These are phyloP conservation scores for Heliocidaris tuberculata DNA, from an alignment of 35 echinoderm and acorn worm genomes.

Conservation along the genomic window DNA sequence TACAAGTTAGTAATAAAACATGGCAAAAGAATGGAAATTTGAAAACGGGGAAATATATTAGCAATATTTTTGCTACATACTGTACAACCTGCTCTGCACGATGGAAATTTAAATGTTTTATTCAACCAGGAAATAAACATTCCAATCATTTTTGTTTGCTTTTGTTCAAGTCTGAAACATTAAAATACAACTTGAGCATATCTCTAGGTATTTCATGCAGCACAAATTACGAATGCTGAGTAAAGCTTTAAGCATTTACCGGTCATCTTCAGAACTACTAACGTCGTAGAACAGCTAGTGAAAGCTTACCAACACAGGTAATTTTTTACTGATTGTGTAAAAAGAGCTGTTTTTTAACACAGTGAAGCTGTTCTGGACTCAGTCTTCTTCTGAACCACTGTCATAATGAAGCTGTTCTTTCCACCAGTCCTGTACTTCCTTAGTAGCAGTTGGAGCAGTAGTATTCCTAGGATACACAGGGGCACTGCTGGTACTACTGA, in stretches of 20 bases:
- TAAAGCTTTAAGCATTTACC: too few relatives aligned
- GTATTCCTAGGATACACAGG: conserved; percentile 72
- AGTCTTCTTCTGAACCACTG: conserved; percentile 86
- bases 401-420: conserved; percentile 94
- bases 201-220: too few relatives aligned
- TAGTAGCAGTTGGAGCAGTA: conserved; percentile 67
- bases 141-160: too few relatives aligned
- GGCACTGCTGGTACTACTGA: conserved; percentile 67
- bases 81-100: neutral
- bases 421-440: conserved; percentile 97
- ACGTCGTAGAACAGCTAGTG: too few relatives aligned
- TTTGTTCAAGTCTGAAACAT: too few relatives aligned
- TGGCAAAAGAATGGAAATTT: neutral
- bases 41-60: neutral
- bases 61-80: neutral
- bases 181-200: too few relatives aligned
- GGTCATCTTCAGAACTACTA: too few relatives aligned
- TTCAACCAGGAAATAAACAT: neutral
- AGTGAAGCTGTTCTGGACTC: neutral
- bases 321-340: too few relatives aligned
- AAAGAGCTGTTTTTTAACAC: too few relatives aligned
- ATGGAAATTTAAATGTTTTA: neutral
- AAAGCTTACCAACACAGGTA: too few relatives aligned
- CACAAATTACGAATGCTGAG: too few relatives aligned
- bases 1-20: neutral